Percentiles rank a stretch among this genome's conserved stretches.
phyloP scores from a whole-genome alignment of 2,797 vertebrate genomes.

The Parambassis ranga region DNA sequence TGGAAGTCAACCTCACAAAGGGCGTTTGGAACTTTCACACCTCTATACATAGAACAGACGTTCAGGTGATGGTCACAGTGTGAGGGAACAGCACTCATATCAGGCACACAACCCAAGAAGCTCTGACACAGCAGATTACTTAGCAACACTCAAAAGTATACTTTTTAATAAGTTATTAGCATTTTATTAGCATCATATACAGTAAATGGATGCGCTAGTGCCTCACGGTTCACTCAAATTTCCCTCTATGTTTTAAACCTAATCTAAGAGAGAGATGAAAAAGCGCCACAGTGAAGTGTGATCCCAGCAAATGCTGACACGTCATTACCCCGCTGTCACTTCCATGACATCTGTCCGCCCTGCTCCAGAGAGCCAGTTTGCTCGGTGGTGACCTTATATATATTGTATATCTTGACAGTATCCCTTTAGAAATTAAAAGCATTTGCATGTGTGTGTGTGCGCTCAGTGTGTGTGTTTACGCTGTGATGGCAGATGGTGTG shows the following conservation, averaged over 20 bases:
- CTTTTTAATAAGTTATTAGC: too few species aligned
- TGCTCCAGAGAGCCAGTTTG: constrained; percentile 26
- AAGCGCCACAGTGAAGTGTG: constrained; percentile 1
- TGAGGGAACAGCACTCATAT: constrained; percentile 9
- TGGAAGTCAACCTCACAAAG: constrained; percentile 23
- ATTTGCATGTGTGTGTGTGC: constrained; percentile 18
- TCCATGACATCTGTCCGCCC: constrained; percentile 36
- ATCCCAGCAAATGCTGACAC: constrained; percentile 40
- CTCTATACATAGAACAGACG: constrained; percentile 67
- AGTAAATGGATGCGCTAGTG: too few species aligned
- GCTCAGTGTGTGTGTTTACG: constrained; percentile 38
- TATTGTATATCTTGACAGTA: constrained; percentile 49
- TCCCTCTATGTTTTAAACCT: too few species aligned
- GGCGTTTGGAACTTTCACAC: constrained; percentile 54
- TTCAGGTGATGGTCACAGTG: constrained; percentile 36
- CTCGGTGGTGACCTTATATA: constrained; percentile 40
- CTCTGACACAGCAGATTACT: too few species aligned
- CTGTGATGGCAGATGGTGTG: constrained; percentile 72
- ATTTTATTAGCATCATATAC: too few species aligned
- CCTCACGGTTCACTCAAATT: too few species aligned
- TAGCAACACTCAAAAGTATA: too few species aligned
- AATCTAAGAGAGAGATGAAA: too few species aligned
- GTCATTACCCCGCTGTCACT: constrained; percentile 42
- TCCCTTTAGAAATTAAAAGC: constrained; percentile 47
- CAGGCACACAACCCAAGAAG: too few species aligned